phyloP scores from a whole-genome alignment of 2,797 vertebrate genomes.

The Gambelia wislizenii region DNA sequence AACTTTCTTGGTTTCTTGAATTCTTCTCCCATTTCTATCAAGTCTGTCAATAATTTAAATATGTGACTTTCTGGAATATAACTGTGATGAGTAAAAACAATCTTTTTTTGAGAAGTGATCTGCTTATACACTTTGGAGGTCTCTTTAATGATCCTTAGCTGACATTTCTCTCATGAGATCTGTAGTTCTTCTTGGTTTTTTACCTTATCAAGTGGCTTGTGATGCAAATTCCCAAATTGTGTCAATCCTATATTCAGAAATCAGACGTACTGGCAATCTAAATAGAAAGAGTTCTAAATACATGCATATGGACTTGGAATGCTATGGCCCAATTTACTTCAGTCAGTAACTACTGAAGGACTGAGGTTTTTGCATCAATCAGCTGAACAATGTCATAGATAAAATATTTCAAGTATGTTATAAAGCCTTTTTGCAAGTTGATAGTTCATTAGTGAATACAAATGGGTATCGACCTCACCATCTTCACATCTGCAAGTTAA shows the following conservation, averaged over 20 bases:
- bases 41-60: neutral
- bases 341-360: neutral
- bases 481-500: conserved; percentile 24
- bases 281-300: neutral
- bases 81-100: neutral
- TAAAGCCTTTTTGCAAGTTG: conserved; percentile 35
- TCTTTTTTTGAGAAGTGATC: neutral
- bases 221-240: neutral
- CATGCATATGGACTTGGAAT: too few relatives aligned
- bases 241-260: neutral
- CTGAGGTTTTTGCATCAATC: neutral
- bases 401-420: conserved; percentile 30
- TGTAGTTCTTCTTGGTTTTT: neutral
- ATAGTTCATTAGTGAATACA: conserved; percentile 39
- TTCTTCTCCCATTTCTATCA: neutral
- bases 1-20: too few relatives aligned
- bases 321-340: neutral
- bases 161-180: neutral
- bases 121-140: neutral
- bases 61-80: neutral
- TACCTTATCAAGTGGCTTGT: neutral
- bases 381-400: conserved; percentile 15
- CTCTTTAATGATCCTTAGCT: neutral
- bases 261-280: neutral
- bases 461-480: conserved; percentile 32